A percentile compares a stretch with the other conserved stretches of the same genome.
Conservation (phyloP, 1,140 invertebrate species). For the Sinonovacula constricta region DNA sequence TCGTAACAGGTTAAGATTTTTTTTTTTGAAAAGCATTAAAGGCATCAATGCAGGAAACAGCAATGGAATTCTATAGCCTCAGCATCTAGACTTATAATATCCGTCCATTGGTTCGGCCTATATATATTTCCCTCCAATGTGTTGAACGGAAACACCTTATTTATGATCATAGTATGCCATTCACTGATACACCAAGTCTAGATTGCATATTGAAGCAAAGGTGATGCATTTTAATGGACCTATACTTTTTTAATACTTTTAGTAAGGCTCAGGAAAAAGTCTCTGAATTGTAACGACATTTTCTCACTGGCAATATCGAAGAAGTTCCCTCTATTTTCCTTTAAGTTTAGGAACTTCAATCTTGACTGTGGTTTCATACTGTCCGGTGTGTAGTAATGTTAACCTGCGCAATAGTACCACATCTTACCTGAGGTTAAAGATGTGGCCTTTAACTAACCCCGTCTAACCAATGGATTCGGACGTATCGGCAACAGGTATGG, state of each 20-base stretch:
- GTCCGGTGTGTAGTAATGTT: slow-evolving; percentile 2
- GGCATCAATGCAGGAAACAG: slow-evolving; percentile 59
- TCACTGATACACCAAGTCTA: slow-evolving; percentile 26
- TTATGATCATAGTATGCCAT: slow-evolving; percentile 6
- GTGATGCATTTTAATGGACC: slow-evolving; percentile 47
- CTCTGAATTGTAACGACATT: too few relatives aligned
- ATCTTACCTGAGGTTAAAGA: slow-evolving; percentile 3
- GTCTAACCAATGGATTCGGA: slow-evolving; percentile 16
- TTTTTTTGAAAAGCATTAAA: too few relatives aligned
- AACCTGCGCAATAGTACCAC: neutral
- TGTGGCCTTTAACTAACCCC: slow-evolving; percentile 29
- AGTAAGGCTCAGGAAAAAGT: neutral
- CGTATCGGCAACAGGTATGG: neutral
- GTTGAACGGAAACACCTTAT: slow-evolving; percentile 28
- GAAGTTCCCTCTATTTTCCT: neutral
- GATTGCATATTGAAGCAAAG: slow-evolving; percentile 38
- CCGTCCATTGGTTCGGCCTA: slow-evolving; percentile 41
- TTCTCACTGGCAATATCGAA: too few relatives aligned
- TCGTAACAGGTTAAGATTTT: slow-evolving; percentile 16
- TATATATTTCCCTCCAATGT: slow-evolving; percentile 21
- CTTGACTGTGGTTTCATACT: neutral
- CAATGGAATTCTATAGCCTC: slow-evolving; percentile 56
- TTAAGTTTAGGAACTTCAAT: slow-evolving; percentile 12
- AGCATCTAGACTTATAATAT: slow-evolving; percentile 13
- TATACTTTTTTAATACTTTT: slow-evolving; percentile 4